These are phyloP conservation scores for Sarcophaga caerulescens DNA, from an alignment of 2,888 invertebrate species.

Conservation along the genomic window DNA sequence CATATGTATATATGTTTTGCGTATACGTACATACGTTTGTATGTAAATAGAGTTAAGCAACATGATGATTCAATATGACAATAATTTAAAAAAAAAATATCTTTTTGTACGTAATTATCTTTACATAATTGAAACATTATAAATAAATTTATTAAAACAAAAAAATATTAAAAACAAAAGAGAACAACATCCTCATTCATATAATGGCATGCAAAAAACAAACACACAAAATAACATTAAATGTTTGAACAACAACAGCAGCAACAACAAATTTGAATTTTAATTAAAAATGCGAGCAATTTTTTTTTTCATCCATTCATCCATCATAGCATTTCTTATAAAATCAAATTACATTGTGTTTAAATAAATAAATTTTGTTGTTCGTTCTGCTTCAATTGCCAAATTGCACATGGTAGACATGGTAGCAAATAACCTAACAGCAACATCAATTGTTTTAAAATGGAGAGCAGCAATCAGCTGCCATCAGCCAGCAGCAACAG, in stretches of 20 bases:
- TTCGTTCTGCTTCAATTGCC: slow-evolving; percentile 61
- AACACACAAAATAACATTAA: slow-evolving; percentile 8
- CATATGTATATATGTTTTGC: no score
- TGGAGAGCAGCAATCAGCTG: not conserved
- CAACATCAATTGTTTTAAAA: not conserved
- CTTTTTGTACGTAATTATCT: not conserved
- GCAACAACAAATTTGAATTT: not conserved
- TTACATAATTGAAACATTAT: not conserved
- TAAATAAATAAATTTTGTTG: slow-evolving; percentile 32
- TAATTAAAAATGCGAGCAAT: slow-evolving; percentile 8
- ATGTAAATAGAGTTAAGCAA: no score
- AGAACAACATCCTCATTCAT: slow-evolving; percentile 55
- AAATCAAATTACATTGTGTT: slow-evolving; percentile 45
- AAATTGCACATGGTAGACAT: slow-evolving; percentile 49
- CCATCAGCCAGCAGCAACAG: not conserved
- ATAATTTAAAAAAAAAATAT: no score
- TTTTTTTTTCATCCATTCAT: not conserved
- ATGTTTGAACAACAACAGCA: slow-evolving; percentile 16
- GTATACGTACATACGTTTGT: no score
- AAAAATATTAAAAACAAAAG: not conserved
- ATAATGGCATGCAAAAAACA: slow-evolving; percentile 38
- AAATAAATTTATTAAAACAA: not conserved
- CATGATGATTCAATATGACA: no score
- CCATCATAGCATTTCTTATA: slow-evolving; percentile 18
- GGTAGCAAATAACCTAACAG: slow-evolving; percentile 23